Evolutionary conservation across 2,888 invertebrate species (phyloP).

Genomic region (Drosophila birchii): DNA sequence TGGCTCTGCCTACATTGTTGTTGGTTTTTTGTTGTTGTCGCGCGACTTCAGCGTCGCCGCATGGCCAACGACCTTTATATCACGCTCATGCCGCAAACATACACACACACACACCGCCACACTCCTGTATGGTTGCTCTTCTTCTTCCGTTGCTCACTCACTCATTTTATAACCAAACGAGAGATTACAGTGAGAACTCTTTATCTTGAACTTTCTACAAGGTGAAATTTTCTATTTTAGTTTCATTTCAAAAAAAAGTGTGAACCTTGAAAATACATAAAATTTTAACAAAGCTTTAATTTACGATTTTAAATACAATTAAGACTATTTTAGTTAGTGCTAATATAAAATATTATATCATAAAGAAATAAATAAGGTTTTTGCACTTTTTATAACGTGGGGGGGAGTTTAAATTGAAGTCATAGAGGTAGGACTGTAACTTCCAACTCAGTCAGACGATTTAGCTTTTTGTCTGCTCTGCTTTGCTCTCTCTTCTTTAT

Average conservation of each 20-base stretch:
- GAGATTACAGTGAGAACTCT: conserved; percentile 26
- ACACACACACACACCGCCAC: conserved; percentile 16
- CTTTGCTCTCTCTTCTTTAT: conserved; percentile 13
- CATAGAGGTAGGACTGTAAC: conserved; percentile 10
- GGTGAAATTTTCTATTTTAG: not conserved
- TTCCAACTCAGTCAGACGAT: conserved; percentile 72
- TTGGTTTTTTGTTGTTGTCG: conserved; percentile 56
- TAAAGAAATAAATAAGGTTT: not conserved
- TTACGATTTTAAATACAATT: no score
- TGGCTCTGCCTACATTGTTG: conserved; percentile 63
- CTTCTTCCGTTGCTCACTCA: conserved; percentile 35
- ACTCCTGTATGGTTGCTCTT: conserved; percentile 22
- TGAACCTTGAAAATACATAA: not conserved
- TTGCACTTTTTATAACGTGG: no score
- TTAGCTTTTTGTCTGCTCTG: conserved; percentile 66
- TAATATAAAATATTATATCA: no score
- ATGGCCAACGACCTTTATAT: conserved; percentile 80
- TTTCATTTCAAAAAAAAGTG: no score
- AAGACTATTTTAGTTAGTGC: no score
- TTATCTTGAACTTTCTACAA: not conserved
- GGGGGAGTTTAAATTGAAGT: not conserved
- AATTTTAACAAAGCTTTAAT: not conserved
- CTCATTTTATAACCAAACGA: conserved; percentile 41
- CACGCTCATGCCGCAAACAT: conserved; percentile 44
- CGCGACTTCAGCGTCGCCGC: conserved; percentile 73